Evolutionary conservation across 2,888 invertebrate genomes (phyloP), one percentile per base, ranked within the genome.

Genomic region (Chrysolina oricalcia): DNA sequence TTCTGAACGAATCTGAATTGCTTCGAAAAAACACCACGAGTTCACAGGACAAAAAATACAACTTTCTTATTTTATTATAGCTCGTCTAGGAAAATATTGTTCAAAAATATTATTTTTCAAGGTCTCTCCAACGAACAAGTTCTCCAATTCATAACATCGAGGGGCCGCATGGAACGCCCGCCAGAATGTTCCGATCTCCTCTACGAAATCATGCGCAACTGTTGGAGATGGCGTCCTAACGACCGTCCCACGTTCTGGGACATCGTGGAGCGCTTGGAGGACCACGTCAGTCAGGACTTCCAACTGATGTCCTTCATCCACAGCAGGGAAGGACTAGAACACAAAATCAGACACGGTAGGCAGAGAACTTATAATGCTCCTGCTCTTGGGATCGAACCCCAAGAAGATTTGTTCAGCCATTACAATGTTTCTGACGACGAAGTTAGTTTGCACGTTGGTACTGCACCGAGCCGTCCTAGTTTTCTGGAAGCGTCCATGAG

Each of bases 171-270:
- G 84, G 91, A 91, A 56, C 88, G 91, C 72, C 95, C 95, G 0
- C 89, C 90, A 27, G 90, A 91, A 76, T 94, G 94, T 87, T 93
- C 94, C 0, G 92, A 92, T 77, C 89, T 91, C 74, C 88, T 95
- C 82, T 91, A 91, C 83, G 90, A 91, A 50, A 88, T 95, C 59
- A 94, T 95, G 94, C 86, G 88, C 59, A 89, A 88, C 73, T 95
- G 95, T 86, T 95, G 94, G 93, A 89, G 90, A 71, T 93, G 92
- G 89, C 89, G 90, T 65, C 92, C 93, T 0, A 90, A 88, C 77
- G 90, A 92, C 21, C 89, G 95, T 67, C 94, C 94, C 0, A 91
- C 91, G 4, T 95, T 95, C 86, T 87, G 90, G 77, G 90, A 91
- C 80, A 89, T 92, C 53, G 90, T 94, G 13, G 90, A 91, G 67